These are phyloP conservation scores for Leptobrachium ailaonicum DNA, from an alignment of 2,113 vertebrate species.

Conservation along the genomic window DNA sequence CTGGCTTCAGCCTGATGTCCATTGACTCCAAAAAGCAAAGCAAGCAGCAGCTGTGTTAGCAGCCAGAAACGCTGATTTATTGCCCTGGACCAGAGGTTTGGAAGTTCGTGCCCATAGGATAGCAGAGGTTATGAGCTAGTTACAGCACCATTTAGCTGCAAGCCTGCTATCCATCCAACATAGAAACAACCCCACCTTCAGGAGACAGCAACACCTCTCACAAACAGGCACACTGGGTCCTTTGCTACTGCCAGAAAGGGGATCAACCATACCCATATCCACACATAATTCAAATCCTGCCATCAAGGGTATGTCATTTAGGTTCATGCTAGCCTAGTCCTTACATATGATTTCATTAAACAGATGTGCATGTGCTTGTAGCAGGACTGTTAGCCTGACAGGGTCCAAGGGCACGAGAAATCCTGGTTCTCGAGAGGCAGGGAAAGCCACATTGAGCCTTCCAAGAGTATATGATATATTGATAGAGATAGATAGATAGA, in stretches of 20 bases:
- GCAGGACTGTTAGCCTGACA: not conserved
- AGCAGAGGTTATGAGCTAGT: constrained; percentile 19
- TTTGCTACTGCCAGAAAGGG: not conserved
- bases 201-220: constrained; percentile 22
- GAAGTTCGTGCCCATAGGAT: constrained; percentile 35
- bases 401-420: not conserved
- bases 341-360: constrained; percentile 10
- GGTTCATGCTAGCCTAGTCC: constrained; percentile 31
- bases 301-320: not conserved
- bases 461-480: too few relatives aligned
- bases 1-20: constrained; percentile 1
- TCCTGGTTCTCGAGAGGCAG: too few relatives aligned
- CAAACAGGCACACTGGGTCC: constrained; percentile 9
- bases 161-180: constrained; percentile 7
- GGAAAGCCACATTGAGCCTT: too few relatives aligned
- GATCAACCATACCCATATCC: constrained; percentile 20
- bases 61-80: constrained; percentile 11
- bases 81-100: constrained; percentile 17
- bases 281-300: constrained; percentile 9
- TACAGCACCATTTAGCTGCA: constrained; percentile 10
- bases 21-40: constrained; percentile 3
- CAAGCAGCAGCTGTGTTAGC: not conserved
- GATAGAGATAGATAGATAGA: too few relatives aligned
- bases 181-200: constrained; percentile 47
- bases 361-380: not conserved